Percentiles rank a stretch among this genome's conserved stretches.
phyloP scores from a whole-genome alignment of 2,113 vertebrate species.

The Phocoena sinus region DNA sequence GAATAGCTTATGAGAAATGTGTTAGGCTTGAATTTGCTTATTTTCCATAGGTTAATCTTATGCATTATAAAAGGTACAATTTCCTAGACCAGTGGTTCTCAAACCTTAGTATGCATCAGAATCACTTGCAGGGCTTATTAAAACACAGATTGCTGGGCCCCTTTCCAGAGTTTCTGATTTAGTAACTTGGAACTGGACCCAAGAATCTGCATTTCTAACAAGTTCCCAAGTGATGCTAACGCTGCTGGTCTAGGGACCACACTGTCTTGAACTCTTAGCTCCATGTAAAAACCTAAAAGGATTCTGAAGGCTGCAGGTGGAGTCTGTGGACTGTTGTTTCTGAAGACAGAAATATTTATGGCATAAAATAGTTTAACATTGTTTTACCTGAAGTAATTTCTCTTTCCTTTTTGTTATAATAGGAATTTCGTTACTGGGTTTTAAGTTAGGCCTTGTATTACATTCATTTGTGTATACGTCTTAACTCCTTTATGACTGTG shows the following conservation, averaged over 20 bases:
- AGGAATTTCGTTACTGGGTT: neutral
- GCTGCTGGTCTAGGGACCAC: neutral
- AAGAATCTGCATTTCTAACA: neutral
- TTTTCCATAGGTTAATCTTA: neutral
- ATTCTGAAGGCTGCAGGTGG: neutral
- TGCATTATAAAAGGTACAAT: neutral
- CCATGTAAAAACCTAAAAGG: neutral
- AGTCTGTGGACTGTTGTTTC: neutral
- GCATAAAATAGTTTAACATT: neutral
- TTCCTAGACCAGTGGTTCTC: conserved; percentile 19
- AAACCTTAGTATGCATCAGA: neutral
- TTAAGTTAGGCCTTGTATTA: neutral
- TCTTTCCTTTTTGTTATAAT: neutral
- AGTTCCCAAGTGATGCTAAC: neutral
- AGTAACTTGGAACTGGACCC: neutral
- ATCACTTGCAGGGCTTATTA: neutral
- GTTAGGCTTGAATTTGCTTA: neutral
- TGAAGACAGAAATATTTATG: neutral
- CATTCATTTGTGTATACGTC: neutral
- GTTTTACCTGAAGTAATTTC: neutral
- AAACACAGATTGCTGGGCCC: neutral
- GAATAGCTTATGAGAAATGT: conserved; percentile 8
- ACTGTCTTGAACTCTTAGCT: neutral
- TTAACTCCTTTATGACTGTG: neutral
- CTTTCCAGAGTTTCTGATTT: neutral